These are phyloP conservation scores for Calyptommatus sinebrachiatus DNA, from an alignment of 2,113 vertebrate species.

Conservation along the genomic window DNA sequence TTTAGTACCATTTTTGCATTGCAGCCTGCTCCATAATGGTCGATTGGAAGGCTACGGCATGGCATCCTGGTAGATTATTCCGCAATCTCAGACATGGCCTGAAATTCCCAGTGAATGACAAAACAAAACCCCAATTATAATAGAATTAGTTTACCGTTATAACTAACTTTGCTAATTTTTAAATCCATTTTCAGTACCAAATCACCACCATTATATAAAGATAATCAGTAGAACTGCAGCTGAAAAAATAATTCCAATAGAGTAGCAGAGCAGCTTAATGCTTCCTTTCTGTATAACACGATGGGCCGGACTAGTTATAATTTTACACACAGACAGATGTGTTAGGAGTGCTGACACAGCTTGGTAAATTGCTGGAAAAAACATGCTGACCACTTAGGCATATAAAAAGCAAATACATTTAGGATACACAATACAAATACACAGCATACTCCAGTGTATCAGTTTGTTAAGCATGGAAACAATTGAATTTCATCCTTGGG, in stretches of 20 bases:
- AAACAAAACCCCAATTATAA: too few species aligned
- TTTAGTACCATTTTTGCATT: too few species aligned
- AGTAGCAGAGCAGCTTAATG: not conserved
- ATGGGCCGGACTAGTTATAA: not conserved
- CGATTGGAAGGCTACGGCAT: too few species aligned
- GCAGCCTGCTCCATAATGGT: too few species aligned
- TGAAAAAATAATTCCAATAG: not conserved
- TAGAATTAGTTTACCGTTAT: too few species aligned
- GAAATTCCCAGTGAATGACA: too few species aligned
- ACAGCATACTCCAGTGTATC: not conserved
- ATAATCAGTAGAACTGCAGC: not conserved
- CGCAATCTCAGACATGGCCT: too few species aligned
- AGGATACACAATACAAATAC: not conserved
- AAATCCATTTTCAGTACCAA: not conserved
- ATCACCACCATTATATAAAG: not conserved
- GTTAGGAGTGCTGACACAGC: not conserved
- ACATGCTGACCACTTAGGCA: not conserved
- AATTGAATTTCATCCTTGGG: not conserved
- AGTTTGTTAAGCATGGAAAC: not conserved
- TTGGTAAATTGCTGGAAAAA: constrained; percentile 15
- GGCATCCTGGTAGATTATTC: too few species aligned
- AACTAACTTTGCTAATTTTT: not conserved
- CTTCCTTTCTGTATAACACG: not conserved
- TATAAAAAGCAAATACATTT: constrained; percentile 15
- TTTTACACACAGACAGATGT: not conserved